Base-by-base conservation (phyloP, 2,113 vertebrate species). In the Myotis lucifugus region DNA sequence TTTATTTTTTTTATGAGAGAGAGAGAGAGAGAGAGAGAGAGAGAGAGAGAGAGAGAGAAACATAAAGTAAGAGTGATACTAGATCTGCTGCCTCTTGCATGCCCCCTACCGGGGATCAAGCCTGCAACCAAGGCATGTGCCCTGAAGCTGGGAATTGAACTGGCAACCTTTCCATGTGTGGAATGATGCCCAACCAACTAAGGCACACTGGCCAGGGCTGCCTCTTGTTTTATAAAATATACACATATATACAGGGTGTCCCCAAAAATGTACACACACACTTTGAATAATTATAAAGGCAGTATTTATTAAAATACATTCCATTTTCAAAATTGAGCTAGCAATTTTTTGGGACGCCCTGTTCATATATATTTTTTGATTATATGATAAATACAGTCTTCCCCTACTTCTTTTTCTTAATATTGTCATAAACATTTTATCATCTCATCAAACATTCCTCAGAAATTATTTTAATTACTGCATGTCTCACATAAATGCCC, bases 371-470 rank as follows among this genome's bases (percentile, higher is more conserved):
- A 32, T 66, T 21, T 56, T 27, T 64, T 15, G 2, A 66, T 66
- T 66, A 66, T 66, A 66, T 32, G 27, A 66, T 66, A 32, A 29
- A 64, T 15, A 48, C 0, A 89, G 32, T 27, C 61, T 87, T 88
- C 2, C 2, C 6, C 17, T 88, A 72, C 3, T 82, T 90, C 27
- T 82, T 85, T 88, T 34, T 88, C 10, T 82, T 94, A 90, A 87
- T 11, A 76, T 15, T 92, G 11, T 83, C 18, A 70, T 29, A 17
- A 91, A 91, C n/a, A 34, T 86, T 82, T 95, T 94, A 13, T 86
- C 17, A 46, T 34, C 59, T 82, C 29, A 87, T 84, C 37, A 92
- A 82, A 59, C 42, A 46, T 69, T 40, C 23, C 42, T 79, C 34
- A 85, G 27, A 78, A 93, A 84, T 64, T 11, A 19, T 61, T 91